Evolutionary conservation across 2,113 vertebrate genomes (phyloP).

Genomic region (Oenanthe oenanthe): DNA sequence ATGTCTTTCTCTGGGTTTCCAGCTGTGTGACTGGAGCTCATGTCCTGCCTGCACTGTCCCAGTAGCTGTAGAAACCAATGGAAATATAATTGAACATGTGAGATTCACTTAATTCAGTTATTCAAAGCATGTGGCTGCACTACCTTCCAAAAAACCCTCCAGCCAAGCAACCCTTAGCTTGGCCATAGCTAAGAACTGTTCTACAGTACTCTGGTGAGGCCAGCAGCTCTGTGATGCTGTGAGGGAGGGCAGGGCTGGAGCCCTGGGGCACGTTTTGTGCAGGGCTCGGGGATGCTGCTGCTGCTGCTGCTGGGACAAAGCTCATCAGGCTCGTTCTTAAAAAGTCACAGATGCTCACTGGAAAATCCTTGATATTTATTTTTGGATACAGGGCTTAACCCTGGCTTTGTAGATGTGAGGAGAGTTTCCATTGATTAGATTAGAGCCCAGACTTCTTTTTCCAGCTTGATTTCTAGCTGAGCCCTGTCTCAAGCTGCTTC

Average conservation of each 20-base stretch:
- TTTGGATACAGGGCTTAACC: slow-evolving; percentile 25
- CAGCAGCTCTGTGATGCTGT: background rate
- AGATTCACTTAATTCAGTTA: background rate
- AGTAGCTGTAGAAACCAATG: background rate
- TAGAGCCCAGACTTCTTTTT: slow-evolving; percentile 47
- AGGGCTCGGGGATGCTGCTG: accelerated
- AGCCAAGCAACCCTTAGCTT: background rate
- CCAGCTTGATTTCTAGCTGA: slow-evolving; percentile 24
- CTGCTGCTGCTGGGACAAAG: accelerated
- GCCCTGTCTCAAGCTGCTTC: background rate
- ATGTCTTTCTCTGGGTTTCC: background rate
- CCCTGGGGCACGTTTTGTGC: accelerated
- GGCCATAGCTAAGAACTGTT: background rate
- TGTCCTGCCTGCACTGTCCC: background rate
- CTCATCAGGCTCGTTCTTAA: background rate
- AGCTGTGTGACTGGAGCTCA: background rate
- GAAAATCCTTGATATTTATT: slow-evolving; percentile 51
- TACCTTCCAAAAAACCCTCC: background rate
- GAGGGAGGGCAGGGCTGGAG: background rate
- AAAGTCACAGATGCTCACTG: background rate
- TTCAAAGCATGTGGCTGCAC: background rate
- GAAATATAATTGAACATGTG: background rate
- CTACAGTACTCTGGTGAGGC: background rate
- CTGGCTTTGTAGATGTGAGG: slow-evolving; percentile 32
- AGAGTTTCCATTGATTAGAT: slow-evolving; percentile 63